Base-by-base conservation (phyloP, 2,113 vertebrate genomes). In the Marmota monax region DNA sequence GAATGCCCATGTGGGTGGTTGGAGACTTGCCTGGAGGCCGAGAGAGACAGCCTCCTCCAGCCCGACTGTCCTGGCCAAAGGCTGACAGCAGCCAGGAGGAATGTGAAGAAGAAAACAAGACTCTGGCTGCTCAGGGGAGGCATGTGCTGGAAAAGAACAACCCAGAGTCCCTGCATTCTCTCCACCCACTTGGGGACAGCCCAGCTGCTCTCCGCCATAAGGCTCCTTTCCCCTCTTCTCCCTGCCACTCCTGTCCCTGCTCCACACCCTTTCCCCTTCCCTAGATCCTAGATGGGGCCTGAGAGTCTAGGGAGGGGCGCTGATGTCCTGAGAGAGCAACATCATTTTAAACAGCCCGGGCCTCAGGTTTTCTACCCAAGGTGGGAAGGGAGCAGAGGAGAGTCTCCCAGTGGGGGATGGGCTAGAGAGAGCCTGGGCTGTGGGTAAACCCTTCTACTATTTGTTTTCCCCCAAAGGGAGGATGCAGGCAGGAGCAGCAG, bases 31-130 rank as follows among this genome's bases (percentile, higher is more conserved):
- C 86, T 0, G 72, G 82, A 69, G 65, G 94, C 95, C 58, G 0
- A 94, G 94, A 97, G 93, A 96, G 90, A 97, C 89, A 18, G 92
- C 83, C 96, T 97, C 95, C 94, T 67, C 73, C 96, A 45, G 83
- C 42, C 73, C 9, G 22, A 69, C 85, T n/a, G 85, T 56, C 53
- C 63, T 4, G 4, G 88, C 94, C 86, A 39, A 77, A 37, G 65
- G 53, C 63, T 97, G 97, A 96, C 42, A 0, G 56, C 48, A 70
- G 20, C 67, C 0, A 0, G 87, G 70, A 97, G 79, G 96, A 91
- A 78, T 8, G 86, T n/a, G 63, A 39, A 76, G 51, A 23, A 42
- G 92, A 82, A 63, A 96, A 85, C 95, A 88, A 51, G 88, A 39
- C 48, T 92, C 72, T 70, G 61, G 85, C 48, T 79, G 22, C 23